phyloP scores from a whole-genome alignment of 2,888 invertebrate species.

The Tipula confusa region DNA sequence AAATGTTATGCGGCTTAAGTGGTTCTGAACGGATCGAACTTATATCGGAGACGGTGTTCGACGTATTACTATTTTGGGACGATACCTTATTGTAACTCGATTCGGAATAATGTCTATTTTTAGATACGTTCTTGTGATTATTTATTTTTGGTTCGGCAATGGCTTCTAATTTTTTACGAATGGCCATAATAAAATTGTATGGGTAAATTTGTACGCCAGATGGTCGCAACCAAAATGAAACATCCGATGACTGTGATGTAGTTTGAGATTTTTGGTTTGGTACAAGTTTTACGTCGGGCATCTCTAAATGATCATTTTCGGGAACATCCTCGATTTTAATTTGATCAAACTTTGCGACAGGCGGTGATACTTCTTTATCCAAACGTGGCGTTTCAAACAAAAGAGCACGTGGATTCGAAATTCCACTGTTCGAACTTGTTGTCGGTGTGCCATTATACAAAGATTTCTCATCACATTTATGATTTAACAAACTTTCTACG shows the following conservation, averaged over 20 bases:
- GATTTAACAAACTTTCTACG: neutral
- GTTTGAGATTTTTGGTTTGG: neutral
- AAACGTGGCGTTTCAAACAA: neutral
- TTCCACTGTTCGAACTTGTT: neutral
- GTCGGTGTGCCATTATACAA: neutral
- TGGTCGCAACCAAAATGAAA: conserved; percentile 47
- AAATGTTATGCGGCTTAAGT: conserved; percentile 14
- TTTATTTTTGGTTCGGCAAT: conserved; percentile 39
- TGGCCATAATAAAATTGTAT: conserved; percentile 58
- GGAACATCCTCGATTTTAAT: neutral
- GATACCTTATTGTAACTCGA: conserved; percentile 41
- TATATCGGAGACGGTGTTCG: conserved; percentile 39
- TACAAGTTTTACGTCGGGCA: conserved; percentile 35
- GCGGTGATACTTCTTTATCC: neutral
- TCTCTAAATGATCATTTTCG: conserved; percentile 34
- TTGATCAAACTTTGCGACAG: neutral
- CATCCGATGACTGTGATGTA: neutral
- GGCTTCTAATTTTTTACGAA: conserved; percentile 54
- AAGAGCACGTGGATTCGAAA: neutral
- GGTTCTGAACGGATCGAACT: conserved; percentile 38
- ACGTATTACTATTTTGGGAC: conserved; percentile 39
- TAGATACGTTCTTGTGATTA: neutral
- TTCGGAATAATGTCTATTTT: conserved; percentile 36
- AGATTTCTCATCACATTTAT: neutral
- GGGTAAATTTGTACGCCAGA: conserved; percentile 52